Percentiles rank a stretch among this genome's conserved stretches.
Evolutionary conservation across 2,888 invertebrate species (phyloP).

Genomic region (Diachrysia chrysitis): DNA sequence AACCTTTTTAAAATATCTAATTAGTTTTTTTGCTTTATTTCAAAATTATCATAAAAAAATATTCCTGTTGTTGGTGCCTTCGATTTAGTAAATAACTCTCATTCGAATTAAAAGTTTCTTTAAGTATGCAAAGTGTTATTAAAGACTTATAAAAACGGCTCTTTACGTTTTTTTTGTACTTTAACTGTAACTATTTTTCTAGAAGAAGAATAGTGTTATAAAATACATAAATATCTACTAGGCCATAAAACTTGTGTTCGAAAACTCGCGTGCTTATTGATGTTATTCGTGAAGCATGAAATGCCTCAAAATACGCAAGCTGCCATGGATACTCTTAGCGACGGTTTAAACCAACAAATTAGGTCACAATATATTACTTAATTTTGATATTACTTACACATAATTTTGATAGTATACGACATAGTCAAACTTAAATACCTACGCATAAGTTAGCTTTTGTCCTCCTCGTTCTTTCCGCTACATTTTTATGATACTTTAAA

Average conservation of each 20-base stretch:
- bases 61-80: too few relatives aligned
- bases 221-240: conserved; percentile 16
- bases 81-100: neutral
- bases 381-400: neutral
- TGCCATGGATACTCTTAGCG: conserved; percentile 41
- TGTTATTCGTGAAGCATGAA: conserved; percentile 61
- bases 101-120: too few relatives aligned
- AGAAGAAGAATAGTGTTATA: neutral
- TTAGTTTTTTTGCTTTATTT: too few relatives aligned
- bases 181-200: neutral
- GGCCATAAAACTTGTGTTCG: conserved; percentile 30
- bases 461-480: neutral
- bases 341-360: conserved; percentile 54
- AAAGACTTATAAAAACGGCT: neutral
- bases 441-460: neutral
- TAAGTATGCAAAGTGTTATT: neutral
- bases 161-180: neutral
- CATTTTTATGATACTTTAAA: neutral
- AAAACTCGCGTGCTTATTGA: conserved; percentile 63
- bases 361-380: conserved; percentile 55
- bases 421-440: conserved; percentile 10
- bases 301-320: conserved; percentile 51
- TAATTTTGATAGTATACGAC: neutral
- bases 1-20: too few relatives aligned
- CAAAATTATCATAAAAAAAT: too few relatives aligned